Evolutionary conservation across 2,888 invertebrate genomes (phyloP).

Genomic region (Nectonema munidae): DNA sequence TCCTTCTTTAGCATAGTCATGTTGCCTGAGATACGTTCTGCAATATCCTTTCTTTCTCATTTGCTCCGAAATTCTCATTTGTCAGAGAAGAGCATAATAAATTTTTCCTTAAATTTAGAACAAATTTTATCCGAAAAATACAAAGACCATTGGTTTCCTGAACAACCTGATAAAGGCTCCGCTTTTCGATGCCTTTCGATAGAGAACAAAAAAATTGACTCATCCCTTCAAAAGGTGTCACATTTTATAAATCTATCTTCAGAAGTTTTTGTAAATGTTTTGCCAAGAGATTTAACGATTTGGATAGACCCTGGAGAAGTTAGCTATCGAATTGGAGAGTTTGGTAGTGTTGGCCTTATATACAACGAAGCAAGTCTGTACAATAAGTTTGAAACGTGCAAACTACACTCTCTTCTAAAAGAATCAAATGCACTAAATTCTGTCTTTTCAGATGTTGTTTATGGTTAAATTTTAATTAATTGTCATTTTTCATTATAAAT

Average conservation of each 20-base stretch:
- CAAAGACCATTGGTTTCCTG: constrained; percentile 40
- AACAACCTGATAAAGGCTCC: constrained; percentile 36
- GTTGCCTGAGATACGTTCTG: background rate
- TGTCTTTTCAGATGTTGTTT: too few relatives aligned
- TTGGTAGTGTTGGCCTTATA: constrained; percentile 32
- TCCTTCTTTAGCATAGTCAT: too few relatives aligned
- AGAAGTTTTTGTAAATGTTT: constrained; percentile 28
- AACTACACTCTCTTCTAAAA: too few relatives aligned
- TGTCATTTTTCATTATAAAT: too few relatives aligned
- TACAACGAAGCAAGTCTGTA: constrained; percentile 25
- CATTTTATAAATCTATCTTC: constrained; percentile 31
- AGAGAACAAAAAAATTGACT: constrained; percentile 38
- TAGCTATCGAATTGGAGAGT: constrained; percentile 33
- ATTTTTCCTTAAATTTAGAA: background rate
- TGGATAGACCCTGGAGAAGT: constrained; percentile 45
- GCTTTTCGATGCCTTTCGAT: constrained; percentile 38
- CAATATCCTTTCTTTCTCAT: background rate
- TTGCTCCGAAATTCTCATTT: background rate
- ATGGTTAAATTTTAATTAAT: too few relatives aligned
- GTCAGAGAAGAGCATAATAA: background rate
- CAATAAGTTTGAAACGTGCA: too few relatives aligned
- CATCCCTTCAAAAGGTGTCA: constrained; percentile 34
- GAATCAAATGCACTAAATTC: too few relatives aligned
- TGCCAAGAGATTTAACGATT: constrained; percentile 38
- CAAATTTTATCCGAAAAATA: constrained; percentile 23